phyloP scores from a whole-genome alignment of 2,797 vertebrate genomes.

The Peromyscus nudipes region DNA sequence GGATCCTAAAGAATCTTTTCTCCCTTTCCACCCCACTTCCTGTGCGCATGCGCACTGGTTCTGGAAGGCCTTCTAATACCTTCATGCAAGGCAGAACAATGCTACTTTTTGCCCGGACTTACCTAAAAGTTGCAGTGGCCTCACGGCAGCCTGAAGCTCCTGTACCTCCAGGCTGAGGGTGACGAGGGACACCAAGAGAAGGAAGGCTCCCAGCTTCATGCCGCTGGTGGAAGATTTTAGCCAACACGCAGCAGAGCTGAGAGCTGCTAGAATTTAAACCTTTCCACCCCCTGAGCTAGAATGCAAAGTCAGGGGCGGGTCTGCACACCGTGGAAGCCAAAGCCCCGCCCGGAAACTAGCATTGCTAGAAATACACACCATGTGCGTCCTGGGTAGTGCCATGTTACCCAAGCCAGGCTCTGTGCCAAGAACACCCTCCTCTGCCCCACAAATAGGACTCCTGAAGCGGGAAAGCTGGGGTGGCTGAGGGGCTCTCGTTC shows the following conservation, averaged over 20 bases:
- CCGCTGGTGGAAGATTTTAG: neutral
- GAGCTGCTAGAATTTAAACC: constrained; percentile 38
- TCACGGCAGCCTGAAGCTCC: constrained; percentile 50
- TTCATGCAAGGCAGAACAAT: neutral
- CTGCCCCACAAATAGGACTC: neutral
- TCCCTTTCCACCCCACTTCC: no score
- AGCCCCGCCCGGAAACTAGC: constrained; percentile 57
- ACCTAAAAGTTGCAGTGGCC: neutral
- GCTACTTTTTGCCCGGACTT: neutral
- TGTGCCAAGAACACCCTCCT: constrained; percentile 39
- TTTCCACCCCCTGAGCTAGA: neutral
- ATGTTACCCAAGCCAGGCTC: constrained; percentile 41
- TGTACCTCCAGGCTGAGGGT: constrained; percentile 58
- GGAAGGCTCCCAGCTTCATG: constrained; percentile 72
- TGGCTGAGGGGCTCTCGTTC: neutral
- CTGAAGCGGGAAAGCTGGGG: neutral
- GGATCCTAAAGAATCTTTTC: neutral
- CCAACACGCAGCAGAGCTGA: neutral
- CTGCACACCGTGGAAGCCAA: neutral
- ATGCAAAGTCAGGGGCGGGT: neutral
- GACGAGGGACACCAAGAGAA: constrained; percentile 65
- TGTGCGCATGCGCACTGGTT: no score
- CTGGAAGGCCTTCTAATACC: neutral
- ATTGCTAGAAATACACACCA: neutral
- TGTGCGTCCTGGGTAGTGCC: neutral